Base-by-base conservation (phyloP, 2,797 vertebrate genomes). In the Artibeus jamaicensis region DNA sequence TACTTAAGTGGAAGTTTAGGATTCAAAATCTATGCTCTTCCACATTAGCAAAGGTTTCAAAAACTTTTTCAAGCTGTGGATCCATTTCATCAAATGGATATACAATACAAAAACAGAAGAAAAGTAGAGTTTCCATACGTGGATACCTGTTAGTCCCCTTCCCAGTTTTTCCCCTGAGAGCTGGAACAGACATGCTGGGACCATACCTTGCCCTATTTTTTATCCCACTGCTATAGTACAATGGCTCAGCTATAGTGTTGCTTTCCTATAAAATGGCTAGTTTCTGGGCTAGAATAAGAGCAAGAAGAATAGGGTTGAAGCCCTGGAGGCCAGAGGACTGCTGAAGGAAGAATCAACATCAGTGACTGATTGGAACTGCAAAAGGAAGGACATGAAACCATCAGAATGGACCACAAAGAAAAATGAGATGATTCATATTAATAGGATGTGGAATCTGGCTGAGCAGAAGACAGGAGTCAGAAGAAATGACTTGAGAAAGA, bases 1-100 rank as follows among this genome's bases (percentile, higher is more conserved):
- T 48, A 83, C n/a, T 37, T 89, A 91, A 91, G 18, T 71, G 39
- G 19, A 81, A 94, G 79, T 73, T 85, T 46, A 82, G 62, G 65
- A 86, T 68, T 57, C 29, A 87, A 92, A 89, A 57, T 46, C 24
- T 50, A 67, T 70, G 48, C 24, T 70, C 50, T 48, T 24, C 26
- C 21, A 73, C 5, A 14, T 19, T 78, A 76, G 62, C 24, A 50
- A 37, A 34, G 53, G 29, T 46, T 94, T 79, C 50, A n/a, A 68
- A 90, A 89, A 12, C 4, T 19, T 86, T 57, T 88, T 73, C n/a
- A 74, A 92, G 37, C 37, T 73, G 34, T 78, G 15, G 18, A 46
- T 26, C 1, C 42, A 19, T 83, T 93, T 73, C 3, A 83, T 68
- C 50, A 67, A 73, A 82, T n/a, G 48, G 21, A 77, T 91, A n/a